These are phyloP conservation scores for Yasuhikotakia modesta DNA, from an alignment of 2,797 vertebrate species.

Conservation along the genomic window DNA sequence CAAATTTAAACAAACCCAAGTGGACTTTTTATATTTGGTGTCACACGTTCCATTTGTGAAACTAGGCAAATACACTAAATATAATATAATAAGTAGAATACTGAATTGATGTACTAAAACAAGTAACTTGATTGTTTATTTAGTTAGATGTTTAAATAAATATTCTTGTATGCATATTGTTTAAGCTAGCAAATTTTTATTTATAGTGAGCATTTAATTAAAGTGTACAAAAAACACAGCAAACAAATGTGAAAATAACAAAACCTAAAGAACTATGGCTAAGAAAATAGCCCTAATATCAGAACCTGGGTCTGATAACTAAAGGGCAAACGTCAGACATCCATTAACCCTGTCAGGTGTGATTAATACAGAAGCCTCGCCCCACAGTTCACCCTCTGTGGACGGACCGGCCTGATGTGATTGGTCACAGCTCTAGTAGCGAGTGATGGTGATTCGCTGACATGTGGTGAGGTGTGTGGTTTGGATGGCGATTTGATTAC, in stretches of 20 bases:
- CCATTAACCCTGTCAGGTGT: conserved; percentile 56
- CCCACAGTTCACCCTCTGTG: conserved; percentile 46
- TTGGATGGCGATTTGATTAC: conserved; percentile 67
- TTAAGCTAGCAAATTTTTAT: neutral
- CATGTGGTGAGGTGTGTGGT: conserved; percentile 66
- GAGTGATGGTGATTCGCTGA: conserved; percentile 59
- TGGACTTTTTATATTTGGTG: conserved; percentile 22
- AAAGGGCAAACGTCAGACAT: conserved; percentile 53
- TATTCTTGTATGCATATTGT: neutral
- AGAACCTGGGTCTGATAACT: conserved; percentile 50
- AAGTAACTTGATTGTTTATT: neutral
- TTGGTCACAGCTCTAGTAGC: conserved; percentile 56
- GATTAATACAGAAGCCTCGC: conserved; percentile 61
- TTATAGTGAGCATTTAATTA: neutral
- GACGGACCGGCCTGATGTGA: conserved; percentile 53
- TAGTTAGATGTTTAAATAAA: neutral
- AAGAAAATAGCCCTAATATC: conserved; percentile 58
- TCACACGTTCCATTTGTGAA: conserved; percentile 24
- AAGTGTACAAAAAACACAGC: neutral
- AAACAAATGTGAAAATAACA: neutral
- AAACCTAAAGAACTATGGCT: conserved; percentile 20
- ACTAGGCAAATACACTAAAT: conserved; percentile 1
- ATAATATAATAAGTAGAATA: neutral
- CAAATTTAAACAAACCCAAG: conserved; percentile 58
- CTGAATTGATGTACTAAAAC: neutral